Conservation (phyloP, 2,888 invertebrate species). For the Chrysomela aeneicollis region DNA sequence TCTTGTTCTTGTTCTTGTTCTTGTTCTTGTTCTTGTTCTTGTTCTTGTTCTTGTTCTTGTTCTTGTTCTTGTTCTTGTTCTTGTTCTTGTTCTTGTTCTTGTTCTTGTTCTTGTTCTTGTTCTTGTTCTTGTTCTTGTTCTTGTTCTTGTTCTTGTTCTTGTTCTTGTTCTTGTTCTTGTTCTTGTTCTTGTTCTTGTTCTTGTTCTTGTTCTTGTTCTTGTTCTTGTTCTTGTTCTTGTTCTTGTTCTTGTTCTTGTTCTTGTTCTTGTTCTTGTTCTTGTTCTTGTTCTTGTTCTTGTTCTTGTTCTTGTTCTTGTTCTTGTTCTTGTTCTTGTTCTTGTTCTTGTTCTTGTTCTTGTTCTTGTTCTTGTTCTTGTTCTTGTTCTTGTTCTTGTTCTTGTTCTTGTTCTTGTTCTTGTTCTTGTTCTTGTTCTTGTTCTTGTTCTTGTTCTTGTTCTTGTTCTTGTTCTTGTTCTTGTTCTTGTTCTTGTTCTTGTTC, state of each 20-base stretch:
- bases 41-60: slow-evolving; percentile 1
- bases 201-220: not conserved
- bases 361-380: not conserved
- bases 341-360: not conserved
- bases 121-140: slow-evolving; percentile 10
- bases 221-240: not conserved
- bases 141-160: not conserved
- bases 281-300: not conserved
- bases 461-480: not conserved
- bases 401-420: not conserved
- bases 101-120: not conserved
- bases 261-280: not conserved
- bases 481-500: not conserved
- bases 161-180: not conserved
- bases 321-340: slow-evolving; percentile 5
- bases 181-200: slow-evolving; percentile 1
- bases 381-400: slow-evolving; percentile 3
- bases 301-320: not conserved
- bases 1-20: not conserved
- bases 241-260: slow-evolving; percentile 2
- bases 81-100: not conserved
- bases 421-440: not conserved
- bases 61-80: not conserved
- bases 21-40: not conserved
- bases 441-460: slow-evolving; percentile 3